phyloP scores from a whole-genome alignment of 2,888 invertebrate species.

The Melieria picta region DNA sequence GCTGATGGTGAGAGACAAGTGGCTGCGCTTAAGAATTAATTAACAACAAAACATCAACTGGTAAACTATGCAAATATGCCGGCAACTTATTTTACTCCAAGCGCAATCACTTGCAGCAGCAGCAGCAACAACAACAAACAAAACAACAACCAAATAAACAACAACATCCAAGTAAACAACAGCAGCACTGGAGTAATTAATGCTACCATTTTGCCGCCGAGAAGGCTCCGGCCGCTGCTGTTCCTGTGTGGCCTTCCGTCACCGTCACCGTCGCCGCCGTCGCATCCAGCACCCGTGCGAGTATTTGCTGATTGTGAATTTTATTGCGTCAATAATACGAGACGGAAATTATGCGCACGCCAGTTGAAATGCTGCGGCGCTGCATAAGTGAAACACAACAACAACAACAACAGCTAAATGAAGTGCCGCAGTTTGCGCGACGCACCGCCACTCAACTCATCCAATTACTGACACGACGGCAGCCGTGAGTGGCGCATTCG shows the following conservation, averaged over 20 bases:
- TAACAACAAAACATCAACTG: slow-evolving; percentile 29
- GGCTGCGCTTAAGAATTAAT: slow-evolving; percentile 31
- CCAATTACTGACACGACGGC: slow-evolving; percentile 27
- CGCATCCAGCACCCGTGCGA: slow-evolving; percentile 7
- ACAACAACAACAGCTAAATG: neutral
- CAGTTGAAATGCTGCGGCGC: slow-evolving; percentile 18
- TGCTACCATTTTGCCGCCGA: slow-evolving; percentile 2
- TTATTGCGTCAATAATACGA: slow-evolving; percentile 27
- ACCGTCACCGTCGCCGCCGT: slow-evolving; percentile 15
- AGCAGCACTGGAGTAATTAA: slow-evolving; percentile 18
- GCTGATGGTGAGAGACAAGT: neutral
- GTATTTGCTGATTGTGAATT: slow-evolving; percentile 28
- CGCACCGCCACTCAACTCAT: slow-evolving; percentile 18
- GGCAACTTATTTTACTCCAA: slow-evolving; percentile 24
- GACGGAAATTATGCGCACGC: slow-evolving; percentile 24
- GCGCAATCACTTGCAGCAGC: slow-evolving; percentile 19
- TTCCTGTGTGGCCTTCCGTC: neutral
- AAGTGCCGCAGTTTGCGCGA: neutral
- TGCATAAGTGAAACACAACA: neutral
- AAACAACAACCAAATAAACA: neutral
- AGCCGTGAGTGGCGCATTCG: neutral
- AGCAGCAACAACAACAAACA: neutral
- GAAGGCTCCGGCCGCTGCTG: too few relatives aligned
- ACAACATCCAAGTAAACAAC: too few relatives aligned
- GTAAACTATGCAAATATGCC: slow-evolving; percentile 30